These are phyloP conservation scores for Rhopalosiphum maidis DNA, from an alignment of 1,140 invertebrate genomes.

Conservation along the genomic window DNA sequence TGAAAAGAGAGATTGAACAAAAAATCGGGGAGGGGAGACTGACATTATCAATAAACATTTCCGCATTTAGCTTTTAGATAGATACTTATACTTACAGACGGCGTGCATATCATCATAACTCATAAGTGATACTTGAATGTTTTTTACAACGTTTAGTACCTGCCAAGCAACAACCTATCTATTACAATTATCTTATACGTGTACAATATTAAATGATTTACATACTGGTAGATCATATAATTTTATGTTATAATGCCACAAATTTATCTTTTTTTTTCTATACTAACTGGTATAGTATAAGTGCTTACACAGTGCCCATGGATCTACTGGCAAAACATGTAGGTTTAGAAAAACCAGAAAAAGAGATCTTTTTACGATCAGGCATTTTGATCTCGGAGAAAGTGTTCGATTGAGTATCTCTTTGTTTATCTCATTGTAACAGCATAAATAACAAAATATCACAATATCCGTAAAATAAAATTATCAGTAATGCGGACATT, in stretches of 20 bases:
- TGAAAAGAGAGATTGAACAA: constrained; percentile 16
- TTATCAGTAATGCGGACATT: not conserved
- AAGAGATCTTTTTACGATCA: not conserved
- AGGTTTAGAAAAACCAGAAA: not conserved
- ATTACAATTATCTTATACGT: not conserved
- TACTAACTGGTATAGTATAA: not conserved
- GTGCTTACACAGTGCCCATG: not conserved
- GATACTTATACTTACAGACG: not conserved
- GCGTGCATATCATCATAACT: not conserved
- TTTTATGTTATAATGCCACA: not conserved
- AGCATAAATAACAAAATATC: not conserved
- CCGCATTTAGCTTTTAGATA: not conserved
- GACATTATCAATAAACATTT: not conserved
- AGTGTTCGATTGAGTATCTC: not conserved
- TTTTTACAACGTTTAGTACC: not conserved
- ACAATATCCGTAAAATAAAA: not conserved
- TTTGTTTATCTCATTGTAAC: not conserved
- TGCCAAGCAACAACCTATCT: not conserved
- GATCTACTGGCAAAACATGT: not conserved
- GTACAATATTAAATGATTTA: not conserved
- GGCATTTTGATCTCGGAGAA: not conserved
- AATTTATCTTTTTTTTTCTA: not conserved
- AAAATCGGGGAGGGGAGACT: not conserved
- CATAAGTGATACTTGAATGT: not conserved
- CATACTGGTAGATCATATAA: not conserved